These are phyloP conservation scores for Pterostichus niger DNA, from an alignment of 2,888 invertebrate species.

Conservation along the genomic window DNA sequence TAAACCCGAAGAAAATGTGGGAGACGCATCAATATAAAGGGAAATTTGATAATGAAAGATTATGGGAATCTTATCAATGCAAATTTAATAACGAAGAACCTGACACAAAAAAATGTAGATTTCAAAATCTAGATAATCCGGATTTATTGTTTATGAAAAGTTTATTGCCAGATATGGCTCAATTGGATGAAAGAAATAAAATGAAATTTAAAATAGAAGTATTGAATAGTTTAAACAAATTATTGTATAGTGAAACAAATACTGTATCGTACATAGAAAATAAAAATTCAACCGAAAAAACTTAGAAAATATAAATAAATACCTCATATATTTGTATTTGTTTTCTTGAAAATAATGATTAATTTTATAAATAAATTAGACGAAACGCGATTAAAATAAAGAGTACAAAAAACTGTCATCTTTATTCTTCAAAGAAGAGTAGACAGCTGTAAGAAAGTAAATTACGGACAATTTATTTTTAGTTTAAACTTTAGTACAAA, in stretches of 20 bases:
- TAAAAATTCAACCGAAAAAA: background rate
- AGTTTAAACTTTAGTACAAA: background rate
- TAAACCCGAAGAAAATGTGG: no score
- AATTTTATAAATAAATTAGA: no score
- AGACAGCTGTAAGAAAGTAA: conserved; percentile 10
- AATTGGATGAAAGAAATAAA: conserved; percentile 28
- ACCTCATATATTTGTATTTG: background rate
- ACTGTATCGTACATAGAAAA: background rate
- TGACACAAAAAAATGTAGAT: conserved; percentile 7
- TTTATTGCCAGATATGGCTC: conserved; percentile 35
- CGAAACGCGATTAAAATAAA: conserved; percentile 8
- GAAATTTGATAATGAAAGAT: conserved; percentile 5
- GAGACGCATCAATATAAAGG: no score
- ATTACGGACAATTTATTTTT: conserved; percentile 2
- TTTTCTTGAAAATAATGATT: no score
- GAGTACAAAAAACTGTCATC: conserved; percentile 21
- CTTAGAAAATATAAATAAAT: background rate
- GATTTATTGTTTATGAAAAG: conserved; percentile 40
- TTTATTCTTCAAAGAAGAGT: conserved; percentile 1
- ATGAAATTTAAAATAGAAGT: conserved; percentile 42
- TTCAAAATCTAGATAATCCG: conserved; percentile 6
- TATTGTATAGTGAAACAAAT: conserved; percentile 25
- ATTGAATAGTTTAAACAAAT: conserved; percentile 15
- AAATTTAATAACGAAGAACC: background rate
- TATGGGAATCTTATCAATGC: background rate